These are phyloP conservation scores for Catharus minimus DNA, from an alignment of 2,113 vertebrate species.

Conservation along the genomic window DNA sequence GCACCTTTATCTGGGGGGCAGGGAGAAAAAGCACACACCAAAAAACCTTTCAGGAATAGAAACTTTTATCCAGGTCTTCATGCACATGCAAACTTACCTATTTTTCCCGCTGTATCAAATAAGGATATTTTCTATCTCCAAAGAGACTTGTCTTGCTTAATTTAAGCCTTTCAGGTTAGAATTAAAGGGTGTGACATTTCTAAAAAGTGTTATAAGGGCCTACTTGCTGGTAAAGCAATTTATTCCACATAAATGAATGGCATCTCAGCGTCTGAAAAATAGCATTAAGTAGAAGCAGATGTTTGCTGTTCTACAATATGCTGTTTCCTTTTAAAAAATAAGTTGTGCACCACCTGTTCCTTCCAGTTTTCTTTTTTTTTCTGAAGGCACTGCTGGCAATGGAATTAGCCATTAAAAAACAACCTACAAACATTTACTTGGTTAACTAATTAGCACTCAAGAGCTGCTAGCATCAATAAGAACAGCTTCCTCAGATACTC, in stretches of 20 bases:
- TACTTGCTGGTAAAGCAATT: neutral
- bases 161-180: neutral
- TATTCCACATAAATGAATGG: neutral
- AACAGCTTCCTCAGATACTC: neutral
- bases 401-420: neutral
- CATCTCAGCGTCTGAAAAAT: neutral
- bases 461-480: neutral
- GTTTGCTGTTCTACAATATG: neutral
- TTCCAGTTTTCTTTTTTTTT: neutral
- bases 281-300: neutral
- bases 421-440: neutral
- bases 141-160: neutral
- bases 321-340: neutral
- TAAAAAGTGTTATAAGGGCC: neutral
- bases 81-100: neutral
- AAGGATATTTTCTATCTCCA: neutral
- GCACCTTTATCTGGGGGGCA: neutral
- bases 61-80: neutral
- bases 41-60: neutral
- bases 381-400: neutral
- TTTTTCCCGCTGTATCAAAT: neutral
- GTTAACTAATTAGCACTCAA: neutral
- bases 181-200: neutral
- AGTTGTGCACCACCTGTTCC: conserved; percentile 4
- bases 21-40: neutral